Evolutionary conservation across 1,140 invertebrate genomes (phyloP), one percentile per base, ranked within the genome.

Genomic region (Delia radicum): DNA sequence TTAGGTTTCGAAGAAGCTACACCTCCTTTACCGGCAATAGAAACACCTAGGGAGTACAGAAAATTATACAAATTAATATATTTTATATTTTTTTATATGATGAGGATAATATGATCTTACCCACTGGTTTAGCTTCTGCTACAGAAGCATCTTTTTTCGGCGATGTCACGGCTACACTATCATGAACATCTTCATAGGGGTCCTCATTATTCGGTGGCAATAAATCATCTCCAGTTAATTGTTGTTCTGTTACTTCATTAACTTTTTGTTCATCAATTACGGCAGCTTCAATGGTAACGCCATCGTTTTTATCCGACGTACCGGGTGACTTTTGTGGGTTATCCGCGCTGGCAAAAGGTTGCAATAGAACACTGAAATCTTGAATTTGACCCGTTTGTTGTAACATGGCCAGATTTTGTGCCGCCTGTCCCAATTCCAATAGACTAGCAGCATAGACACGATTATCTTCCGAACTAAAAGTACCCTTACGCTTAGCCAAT

Each of bases 81-180:
- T 76, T 26, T 74, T 74, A 37, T 18, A 71, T n/a, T n/a, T n/a
- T n/a, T n/a, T n/a, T n/a, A n/a, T n/a, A n/a, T n/a, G n/a, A n/a
- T n/a, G n/a, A n/a, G n/a, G n/a, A n/a, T n/a, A n/a, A 42, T 33
- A 27, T 7, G 6, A 37, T 76, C 83, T 77, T 28, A 86, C 91
- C 92, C 37, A 92, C 88, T 72, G 92, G 92, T 81, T 92, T 92
- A 2, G 92, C 92, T 84, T 93, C 91, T 69, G 92, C 92, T 46
- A 93, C 89, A 0, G 89, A 90, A 10, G 90, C 88, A 74, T 89
- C 88, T 15, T 89, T 87, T 8, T 89, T 86, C 13, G 88, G 88
- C 8, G 87, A 85, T 73, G 87, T 88, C 10, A 89, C 86, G 13
- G 87, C 81, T 3, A 88, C 87, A 7, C 80, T 80, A 55, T 55